phyloP scores from a whole-genome alignment of 2,888 invertebrate species.

The Lottia gigantea region DNA sequence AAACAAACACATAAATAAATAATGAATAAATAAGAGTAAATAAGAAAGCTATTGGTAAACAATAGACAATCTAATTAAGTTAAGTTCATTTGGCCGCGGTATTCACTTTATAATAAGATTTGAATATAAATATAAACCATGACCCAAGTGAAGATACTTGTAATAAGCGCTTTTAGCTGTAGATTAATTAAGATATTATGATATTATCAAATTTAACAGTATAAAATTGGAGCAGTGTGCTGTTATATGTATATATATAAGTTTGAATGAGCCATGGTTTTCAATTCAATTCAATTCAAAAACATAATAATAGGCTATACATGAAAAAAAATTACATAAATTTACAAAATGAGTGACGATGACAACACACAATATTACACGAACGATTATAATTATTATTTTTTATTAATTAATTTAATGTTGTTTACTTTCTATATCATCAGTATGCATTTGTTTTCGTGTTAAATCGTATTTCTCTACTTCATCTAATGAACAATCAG shows the following conservation, averaged over 20 bases:
- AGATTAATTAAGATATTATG: no score
- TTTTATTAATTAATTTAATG: no score
- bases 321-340: no score
- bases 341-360: not conserved
- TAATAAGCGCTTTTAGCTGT: no score
- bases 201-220: no score
- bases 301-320: no score
- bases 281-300: no score
- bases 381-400: conserved; percentile 3
- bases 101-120: not conserved
- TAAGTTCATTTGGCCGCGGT: conserved; percentile 7
- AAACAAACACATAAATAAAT: no score
- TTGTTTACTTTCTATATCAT: conserved; percentile 41
- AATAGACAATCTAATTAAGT: not conserved
- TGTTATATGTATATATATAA: conserved; percentile 10
- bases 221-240: not conserved
- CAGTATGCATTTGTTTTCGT: conserved; percentile 42
- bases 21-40: no score
- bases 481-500: conserved; percentile 55
- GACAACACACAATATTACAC: not conserved
- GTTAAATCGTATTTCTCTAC: conserved; percentile 58
- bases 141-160: no score
- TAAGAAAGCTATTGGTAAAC: no score
- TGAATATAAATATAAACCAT: no score
- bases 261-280: not conserved